Evolutionary conservation across 1,140 invertebrate species (phyloP), one percentile per base, ranked within the genome.

Genomic region (Scaptomyza pallida): DNA sequence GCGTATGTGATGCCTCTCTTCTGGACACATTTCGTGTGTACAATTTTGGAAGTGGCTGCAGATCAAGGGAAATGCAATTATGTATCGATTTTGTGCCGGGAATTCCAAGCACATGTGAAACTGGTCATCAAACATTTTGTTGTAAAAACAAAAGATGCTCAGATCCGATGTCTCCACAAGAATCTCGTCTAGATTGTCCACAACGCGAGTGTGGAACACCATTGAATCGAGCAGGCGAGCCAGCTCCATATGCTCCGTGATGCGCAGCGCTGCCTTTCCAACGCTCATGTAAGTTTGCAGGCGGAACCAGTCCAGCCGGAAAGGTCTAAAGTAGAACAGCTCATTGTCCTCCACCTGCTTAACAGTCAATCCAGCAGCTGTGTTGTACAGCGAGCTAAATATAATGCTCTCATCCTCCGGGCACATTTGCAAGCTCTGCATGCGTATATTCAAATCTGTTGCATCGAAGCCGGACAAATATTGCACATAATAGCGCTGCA

Each of bases 71-170:
- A 99, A 99, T 26, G 98, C 97, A 70, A 99, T 97, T 64, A 99
- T 99, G 86, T 97, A 99, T 16, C 98, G 94, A 92, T 99, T 99
- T 92, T 99, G 98, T 16, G 98, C 98, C 19, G 98, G 98, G 92
- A 99, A 99, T 92, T 99, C 98, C 75, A 99, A 93, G 92, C 98
- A 99, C 97, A 99, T 98, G 83, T 99, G 98, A 90, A 99, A 99
- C 91, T 99, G 97, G 90, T 98, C 97, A 90, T 99, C 98, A 93
- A 99, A 99, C 90, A 98, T 96, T 93, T 97, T 97, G 79, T 95
- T 98, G 89, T 99, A 99, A 91, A 99, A 99, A 90, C 97, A 99
- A 89, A 99, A 99, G 64, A 99, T 95, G 0, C 98, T 99, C 5
- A 99, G 92, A 93, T 99, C 98, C 1, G 98, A 99, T 16, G 97